Conservation (phyloP, 2,797 vertebrate genomes). For the Spheniscus humboldti region DNA sequence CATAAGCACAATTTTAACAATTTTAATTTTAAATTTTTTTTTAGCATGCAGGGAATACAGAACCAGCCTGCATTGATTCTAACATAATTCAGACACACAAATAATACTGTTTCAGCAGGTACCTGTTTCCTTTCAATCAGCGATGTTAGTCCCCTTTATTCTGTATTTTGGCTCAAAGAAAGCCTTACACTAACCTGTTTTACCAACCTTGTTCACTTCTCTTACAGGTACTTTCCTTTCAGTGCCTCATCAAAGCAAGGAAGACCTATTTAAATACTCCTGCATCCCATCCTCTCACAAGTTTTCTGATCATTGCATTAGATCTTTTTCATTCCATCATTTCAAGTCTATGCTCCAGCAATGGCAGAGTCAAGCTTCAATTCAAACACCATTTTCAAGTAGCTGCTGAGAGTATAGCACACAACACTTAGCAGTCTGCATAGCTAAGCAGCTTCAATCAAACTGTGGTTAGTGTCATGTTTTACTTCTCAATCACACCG, state of each 20-base stretch:
- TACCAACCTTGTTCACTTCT: not conserved
- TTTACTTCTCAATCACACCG: not conserved
- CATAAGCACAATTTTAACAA: not conserved
- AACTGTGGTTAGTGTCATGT: not conserved
- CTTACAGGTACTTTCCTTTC: not conserved
- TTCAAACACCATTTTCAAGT: not conserved
- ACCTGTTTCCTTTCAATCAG: not conserved
- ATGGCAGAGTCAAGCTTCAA: not conserved
- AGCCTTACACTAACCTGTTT: not conserved
- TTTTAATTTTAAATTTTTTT: not conserved
- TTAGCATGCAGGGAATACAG: not conserved
- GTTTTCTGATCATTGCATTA: not conserved
- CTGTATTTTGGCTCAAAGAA: not conserved
- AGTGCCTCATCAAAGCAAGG: not conserved
- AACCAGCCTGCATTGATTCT: not conserved
- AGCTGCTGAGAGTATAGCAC: not conserved
- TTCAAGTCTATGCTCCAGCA: not conserved
- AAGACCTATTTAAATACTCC: not conserved
- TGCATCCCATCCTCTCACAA: not conserved
- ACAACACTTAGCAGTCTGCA: not conserved
- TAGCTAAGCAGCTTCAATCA: not conserved
- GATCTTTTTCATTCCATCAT: not conserved
- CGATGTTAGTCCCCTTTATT: not conserved
- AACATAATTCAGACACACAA: not conserved
- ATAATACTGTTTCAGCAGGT: not conserved